phyloP scores from a whole-genome alignment of 2,888 invertebrate genomes.

The Asteroscopus sphinx region DNA sequence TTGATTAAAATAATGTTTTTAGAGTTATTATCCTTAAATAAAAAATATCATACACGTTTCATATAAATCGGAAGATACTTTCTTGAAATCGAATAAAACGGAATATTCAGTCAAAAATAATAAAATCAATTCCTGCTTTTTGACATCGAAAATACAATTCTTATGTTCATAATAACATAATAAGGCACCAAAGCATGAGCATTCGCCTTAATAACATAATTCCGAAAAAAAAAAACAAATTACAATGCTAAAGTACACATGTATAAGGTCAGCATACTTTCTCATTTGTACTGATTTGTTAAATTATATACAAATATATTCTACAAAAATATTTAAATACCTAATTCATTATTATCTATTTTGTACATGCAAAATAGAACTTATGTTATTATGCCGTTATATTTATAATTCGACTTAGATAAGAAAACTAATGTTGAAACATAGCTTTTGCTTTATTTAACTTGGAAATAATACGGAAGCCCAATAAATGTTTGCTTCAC shows the following conservation, averaged over 20 bases:
- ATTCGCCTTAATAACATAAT: slow-evolving; percentile 61
- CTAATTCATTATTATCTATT: slow-evolving; percentile 58
- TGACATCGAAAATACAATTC: slow-evolving; percentile 54
- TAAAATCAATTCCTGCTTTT: slow-evolving; percentile 55
- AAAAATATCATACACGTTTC: slow-evolving; percentile 51
- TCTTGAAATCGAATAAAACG: slow-evolving; percentile 45
- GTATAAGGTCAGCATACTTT: slow-evolving; percentile 58
- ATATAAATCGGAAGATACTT: slow-evolving; percentile 39
- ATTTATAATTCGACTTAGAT: slow-evolving; percentile 48
- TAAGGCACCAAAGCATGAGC: slow-evolving; percentile 78
- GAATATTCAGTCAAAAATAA: slow-evolving; percentile 68
- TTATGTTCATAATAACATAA: slow-evolving; percentile 63
- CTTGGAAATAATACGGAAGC: slow-evolving; percentile 58
- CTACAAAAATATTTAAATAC: slow-evolving; percentile 62
- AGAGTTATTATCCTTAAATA: slow-evolving; percentile 46
- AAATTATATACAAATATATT: slow-evolving; percentile 68
- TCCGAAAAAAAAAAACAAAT: slow-evolving; percentile 45
- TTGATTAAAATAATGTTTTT: slow-evolving; percentile 43
- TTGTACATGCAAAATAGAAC: slow-evolving; percentile 67
- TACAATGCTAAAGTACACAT: slow-evolving; percentile 41
- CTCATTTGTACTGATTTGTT: slow-evolving; percentile 76
- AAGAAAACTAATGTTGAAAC: slow-evolving; percentile 38
- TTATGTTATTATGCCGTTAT: slow-evolving; percentile 58
- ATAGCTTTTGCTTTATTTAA: slow-evolving; percentile 45
- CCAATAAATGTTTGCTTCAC: slow-evolving; percentile 56